Conservation (phyloP, 2,888 invertebrate species). For the Nephrotoma appendiculata region DNA sequence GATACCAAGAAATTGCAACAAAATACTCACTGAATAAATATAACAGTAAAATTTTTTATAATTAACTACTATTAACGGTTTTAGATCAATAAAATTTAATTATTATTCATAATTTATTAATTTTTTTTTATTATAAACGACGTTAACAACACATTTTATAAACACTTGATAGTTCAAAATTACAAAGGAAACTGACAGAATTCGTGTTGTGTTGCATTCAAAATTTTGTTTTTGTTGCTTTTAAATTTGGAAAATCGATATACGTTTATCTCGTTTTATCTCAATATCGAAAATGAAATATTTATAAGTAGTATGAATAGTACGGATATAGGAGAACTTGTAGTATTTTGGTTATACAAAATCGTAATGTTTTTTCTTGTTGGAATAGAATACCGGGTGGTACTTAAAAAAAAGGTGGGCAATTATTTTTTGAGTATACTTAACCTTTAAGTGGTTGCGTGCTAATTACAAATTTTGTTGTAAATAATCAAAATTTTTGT, state of each 20-base stretch:
- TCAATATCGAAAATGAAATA: neutral
- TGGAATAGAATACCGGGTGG: neutral
- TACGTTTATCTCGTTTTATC: neutral
- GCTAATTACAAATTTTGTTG: too few relatives aligned
- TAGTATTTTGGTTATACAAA: neutral
- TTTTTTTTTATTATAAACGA: neutral
- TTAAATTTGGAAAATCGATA: neutral
- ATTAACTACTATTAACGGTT: neutral
- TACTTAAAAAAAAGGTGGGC: neutral
- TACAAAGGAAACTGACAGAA: neutral
- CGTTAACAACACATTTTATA: neutral
- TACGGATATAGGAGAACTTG: neutral
- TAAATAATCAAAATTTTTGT: too few relatives aligned
- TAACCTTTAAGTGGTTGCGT: neutral
- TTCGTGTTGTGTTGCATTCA: neutral
- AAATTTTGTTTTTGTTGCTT: neutral
- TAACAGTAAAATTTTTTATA: neutral
- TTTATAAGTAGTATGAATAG: neutral
- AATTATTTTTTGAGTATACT: neutral
- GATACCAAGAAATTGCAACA: neutral
- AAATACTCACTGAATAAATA: neutral
- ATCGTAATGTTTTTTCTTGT: neutral
- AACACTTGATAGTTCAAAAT: neutral
- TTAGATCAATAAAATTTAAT: neutral
- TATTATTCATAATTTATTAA: neutral